Conservation (phyloP, 2,888 invertebrate species). For the Dolichopus griseipennis region DNA sequence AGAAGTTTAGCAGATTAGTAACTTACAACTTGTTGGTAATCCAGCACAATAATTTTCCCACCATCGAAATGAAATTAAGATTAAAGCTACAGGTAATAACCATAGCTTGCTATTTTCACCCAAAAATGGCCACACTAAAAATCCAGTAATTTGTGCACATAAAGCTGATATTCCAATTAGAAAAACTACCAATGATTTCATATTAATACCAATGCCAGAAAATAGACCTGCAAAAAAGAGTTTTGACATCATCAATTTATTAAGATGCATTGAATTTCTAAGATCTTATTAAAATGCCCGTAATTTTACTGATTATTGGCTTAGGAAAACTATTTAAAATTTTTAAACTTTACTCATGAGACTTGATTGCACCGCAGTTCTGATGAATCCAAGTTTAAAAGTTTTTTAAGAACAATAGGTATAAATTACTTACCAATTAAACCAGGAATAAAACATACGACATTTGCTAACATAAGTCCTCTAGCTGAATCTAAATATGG, state of each 20-base stretch:
- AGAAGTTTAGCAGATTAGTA: neutral
- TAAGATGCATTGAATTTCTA: too few species aligned
- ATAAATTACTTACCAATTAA: slow-evolving; percentile 52
- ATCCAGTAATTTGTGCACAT: slow-evolving; percentile 55
- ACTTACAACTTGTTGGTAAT: slow-evolving; percentile 32
- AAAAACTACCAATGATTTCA: slow-evolving; percentile 29
- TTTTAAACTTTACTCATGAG: too few species aligned
- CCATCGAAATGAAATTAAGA: slow-evolving; percentile 68
- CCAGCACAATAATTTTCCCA: slow-evolving; percentile 70
- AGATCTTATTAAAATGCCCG: too few species aligned
- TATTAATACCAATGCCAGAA: slow-evolving; percentile 28
- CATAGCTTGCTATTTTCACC: slow-evolving; percentile 48
- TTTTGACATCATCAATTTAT: too few species aligned
- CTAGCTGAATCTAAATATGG: slow-evolving; percentile 74
- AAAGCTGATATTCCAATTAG: slow-evolving; percentile 45
- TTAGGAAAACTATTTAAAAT: too few species aligned
- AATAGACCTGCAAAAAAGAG: slow-evolving; percentile 29
- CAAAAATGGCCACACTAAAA: slow-evolving; percentile 59
- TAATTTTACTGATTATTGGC: too few species aligned
- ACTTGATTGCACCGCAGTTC: too few species aligned
- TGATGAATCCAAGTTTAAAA: too few species aligned
- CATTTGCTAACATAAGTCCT: slow-evolving; percentile 76
- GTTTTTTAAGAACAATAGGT: too few species aligned
- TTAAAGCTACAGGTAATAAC: slow-evolving; percentile 52
- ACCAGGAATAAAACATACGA: slow-evolving; percentile 74